These are phyloP conservation scores for Acanthiza pusilla DNA, from an alignment of 2,797 vertebrate genomes.

Conservation along the genomic window DNA sequence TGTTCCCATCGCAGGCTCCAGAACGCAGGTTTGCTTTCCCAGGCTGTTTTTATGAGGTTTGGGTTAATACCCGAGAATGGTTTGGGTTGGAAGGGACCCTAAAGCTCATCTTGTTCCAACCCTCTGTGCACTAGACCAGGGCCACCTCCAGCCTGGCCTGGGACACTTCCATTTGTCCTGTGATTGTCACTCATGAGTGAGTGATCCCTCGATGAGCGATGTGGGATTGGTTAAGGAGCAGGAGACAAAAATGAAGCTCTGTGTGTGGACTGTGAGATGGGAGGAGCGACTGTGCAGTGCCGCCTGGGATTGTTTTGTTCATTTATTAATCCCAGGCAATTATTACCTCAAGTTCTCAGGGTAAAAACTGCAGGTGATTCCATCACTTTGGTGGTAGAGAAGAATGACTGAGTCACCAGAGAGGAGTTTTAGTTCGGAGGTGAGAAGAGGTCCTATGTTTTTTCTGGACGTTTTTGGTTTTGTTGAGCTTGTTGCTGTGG, in stretches of 20 bases:
- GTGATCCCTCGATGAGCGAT: rapidly evolving
- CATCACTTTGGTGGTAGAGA: not conserved
- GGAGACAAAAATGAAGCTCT: not conserved
- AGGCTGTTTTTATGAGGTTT: not conserved
- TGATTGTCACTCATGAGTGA: rapidly evolving
- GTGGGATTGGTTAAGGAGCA: not conserved
- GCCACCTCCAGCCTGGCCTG: not conserved
- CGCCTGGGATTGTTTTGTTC: rapidly evolving
- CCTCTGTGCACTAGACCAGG: not conserved
- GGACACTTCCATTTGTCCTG: not conserved
- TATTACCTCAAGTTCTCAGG: not conserved
- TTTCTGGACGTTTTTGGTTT: not conserved
- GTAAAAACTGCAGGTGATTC: not conserved
- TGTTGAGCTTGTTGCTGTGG: not conserved
- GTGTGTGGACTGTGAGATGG: rapidly evolving
- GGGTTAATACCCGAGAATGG: not conserved
- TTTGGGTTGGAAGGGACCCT: not conserved
- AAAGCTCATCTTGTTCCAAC: rapidly evolving
- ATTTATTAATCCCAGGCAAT: not conserved
- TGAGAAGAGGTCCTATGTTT: not conserved
- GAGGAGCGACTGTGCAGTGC: not conserved
- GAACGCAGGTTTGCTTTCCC: not conserved
- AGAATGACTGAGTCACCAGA: not conserved
- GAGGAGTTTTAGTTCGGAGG: not conserved
- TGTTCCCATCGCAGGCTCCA: not conserved